Base-by-base conservation (phyloP, 2,888 invertebrate species). In the Oconnorella tubifera region DNA sequence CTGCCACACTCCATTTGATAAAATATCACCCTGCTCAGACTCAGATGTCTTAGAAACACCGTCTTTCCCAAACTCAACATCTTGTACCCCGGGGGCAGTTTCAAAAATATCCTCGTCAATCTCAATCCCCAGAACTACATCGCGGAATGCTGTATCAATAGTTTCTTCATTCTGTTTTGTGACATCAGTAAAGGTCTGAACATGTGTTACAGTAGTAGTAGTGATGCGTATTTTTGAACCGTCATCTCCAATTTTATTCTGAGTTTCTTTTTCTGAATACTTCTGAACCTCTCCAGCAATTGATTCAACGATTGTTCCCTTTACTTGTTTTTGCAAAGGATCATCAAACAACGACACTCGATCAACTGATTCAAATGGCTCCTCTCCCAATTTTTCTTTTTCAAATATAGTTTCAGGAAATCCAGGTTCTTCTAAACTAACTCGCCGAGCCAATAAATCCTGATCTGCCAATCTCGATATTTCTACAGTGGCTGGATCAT, bases 61-160 rank as follows among this genome's bases (percentile, higher is more conserved):
- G 40, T 40, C 40, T 19, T 10, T 14, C 25, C 53, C 53, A 4
- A 51, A 51, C 10, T 23, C 25, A 6, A 6, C 25, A 51, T 51
- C 53, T 6, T 19, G 6, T 19, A 51, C 53, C 6, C 25, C 53
- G 14, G 53, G 53, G 25, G 53, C 14, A 6, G 53, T 51, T 27
- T 51, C 53, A 19, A 51, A 19, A 6, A 51, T 23, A 23, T 51
- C 53, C 53, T 51, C 53, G 10, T 51, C 14, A 6, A 51, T 51
- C 25, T 51, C 53, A 25, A 51, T 51, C 4, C 53, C 53, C 25
- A 51, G 6, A 6, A 40, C 40, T 40, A 14, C 40, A 19, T 40
- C 40, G 10, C 40, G 10, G 19, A 19, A 14, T 19, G 10, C 10
- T 10, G 40, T 40, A 19, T 40, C 40, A 14, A 40, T 40, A 14